Evolutionary conservation across 2,888 invertebrate genomes (phyloP), one percentile per base, ranked within the genome.

Genomic region (Campoplex capitator): DNA sequence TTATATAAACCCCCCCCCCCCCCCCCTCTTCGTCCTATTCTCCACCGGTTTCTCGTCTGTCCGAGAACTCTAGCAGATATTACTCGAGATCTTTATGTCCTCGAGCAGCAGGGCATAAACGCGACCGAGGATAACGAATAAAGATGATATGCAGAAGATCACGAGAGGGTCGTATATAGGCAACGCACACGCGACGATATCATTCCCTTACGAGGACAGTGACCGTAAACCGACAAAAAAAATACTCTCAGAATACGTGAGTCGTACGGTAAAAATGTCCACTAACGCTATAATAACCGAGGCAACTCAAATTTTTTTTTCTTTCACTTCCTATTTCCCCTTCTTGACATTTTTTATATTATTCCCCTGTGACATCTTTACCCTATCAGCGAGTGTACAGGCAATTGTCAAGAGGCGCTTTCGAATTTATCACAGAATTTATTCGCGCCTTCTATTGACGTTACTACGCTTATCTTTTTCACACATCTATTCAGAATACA

Each of bases 21-120:
- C n/a, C n/a, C n/a, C n/a, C 38, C 35, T 9, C 51, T 35, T 51
- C 35, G 62, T 23, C 18, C 68, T n/a, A 23, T 70, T 35, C 65
- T 58, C n/a, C 70, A 4, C 58, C 16, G 32, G 62, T 32, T 3
- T 18, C 48, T 76, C 65, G 7, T 62, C 56, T 28, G 23, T 32
- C 18, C 23, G 75, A 74, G 65, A 68, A 58, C 54, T 68, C 32
- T 11, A 32, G 16, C 48, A 35, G 71, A 75, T 76, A 80, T 83
- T 86, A 83, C 67, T 48, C 71, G 76, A 70, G 73, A 80, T 76
- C 79, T 86, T 86, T 86, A 83, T 58, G 80, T 76, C 76, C 56
- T 51, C 48, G 67, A 8, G 76, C 48, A 76, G 18, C 83, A 45
- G 8, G 18, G 38, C 78, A 9, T 45, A 74, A 74, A 38, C 79